A percentile compares a stretch with the other conserved stretches of the same genome.
These are phyloP conservation scores for Polyommatus icarus DNA, from an alignment of 2,888 invertebrate species.

Conservation along the genomic window DNA sequence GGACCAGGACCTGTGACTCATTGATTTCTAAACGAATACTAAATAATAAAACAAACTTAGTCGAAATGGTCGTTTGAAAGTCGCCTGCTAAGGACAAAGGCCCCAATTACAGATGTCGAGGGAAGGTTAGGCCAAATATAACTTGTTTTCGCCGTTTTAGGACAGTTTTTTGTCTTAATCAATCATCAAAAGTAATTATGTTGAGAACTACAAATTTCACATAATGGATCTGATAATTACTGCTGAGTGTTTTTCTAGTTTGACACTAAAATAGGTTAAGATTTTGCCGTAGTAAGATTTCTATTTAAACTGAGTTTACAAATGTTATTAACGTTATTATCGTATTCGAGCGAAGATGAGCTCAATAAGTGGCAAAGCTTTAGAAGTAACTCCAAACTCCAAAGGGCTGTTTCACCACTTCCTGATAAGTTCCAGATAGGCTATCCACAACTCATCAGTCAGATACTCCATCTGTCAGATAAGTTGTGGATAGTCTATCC, in stretches of 20 bases:
- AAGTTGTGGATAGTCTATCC: too few relatives aligned
- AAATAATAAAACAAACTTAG: slow-evolving; percentile 51
- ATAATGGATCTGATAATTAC: background rate
- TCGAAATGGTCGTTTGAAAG: slow-evolving; percentile 68
- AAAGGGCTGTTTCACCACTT: too few relatives aligned
- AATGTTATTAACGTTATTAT: too few relatives aligned
- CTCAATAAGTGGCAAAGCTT: too few relatives aligned
- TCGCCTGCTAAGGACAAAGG: slow-evolving; percentile 66
- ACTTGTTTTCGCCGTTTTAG: slow-evolving; percentile 35
- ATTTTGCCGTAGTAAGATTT: too few relatives aligned
- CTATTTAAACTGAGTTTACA: too few relatives aligned
- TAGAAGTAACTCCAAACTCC: too few relatives aligned
- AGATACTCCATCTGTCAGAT: too few relatives aligned
- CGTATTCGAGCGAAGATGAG: too few relatives aligned
- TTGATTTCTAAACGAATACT: slow-evolving; percentile 31
- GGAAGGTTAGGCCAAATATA: slow-evolving; percentile 52
- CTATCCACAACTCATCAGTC: too few relatives aligned
- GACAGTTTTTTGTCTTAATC: slow-evolving; percentile 10
- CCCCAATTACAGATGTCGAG: slow-evolving; percentile 63
- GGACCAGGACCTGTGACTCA: slow-evolving; percentile 10
- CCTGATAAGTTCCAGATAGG: too few relatives aligned
- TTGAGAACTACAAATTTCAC: background rate
- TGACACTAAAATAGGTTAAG: background rate
- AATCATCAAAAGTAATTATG: background rate
- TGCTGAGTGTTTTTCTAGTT: background rate